Base-by-base conservation (phyloP, 2,113 vertebrate genomes). In the Regulus satrapa region DNA sequence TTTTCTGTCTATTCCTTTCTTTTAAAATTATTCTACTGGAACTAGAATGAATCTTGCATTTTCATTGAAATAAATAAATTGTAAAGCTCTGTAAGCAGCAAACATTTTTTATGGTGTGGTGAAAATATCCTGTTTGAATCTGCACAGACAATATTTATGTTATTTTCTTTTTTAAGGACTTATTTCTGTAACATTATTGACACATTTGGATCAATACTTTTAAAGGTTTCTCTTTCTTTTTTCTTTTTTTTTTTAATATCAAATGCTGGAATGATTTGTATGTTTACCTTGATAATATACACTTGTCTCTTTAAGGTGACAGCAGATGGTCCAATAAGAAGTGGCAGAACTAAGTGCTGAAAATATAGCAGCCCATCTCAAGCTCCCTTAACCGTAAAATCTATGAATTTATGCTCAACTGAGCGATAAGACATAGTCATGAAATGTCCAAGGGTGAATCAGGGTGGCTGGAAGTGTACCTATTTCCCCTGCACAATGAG, bases 341-440 rank as follows among this genome's bases (percentile, higher is more conserved):
- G 98, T 88, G 83, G 92, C 97, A 98, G 97, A 98, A 98, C 98
- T 97, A 97, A 98, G 98, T 97, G 95, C 98, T 98, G 96, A 98
- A 98, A 98, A 97, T 97, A 97, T 96, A 94, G 98, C 97, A 98
- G 98, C 98, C 98, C 98, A 98, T 99, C 98, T 99, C 98, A 98
- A 97, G 98, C 98, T 99, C 98, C 97, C 95, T 98, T 98, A 99
- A 99, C 98, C 98, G 68, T 98, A 99, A 99, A 99, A 99, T 99
- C 98, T 98, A 98, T 98, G 98, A 98, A 98, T 99, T 99, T 98
- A 98, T 98, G 98, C 98, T 99, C 98, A 97, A 97, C 80, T 91
- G 98, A 98, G 97, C 93, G 40, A 97, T 96, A 94, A 97, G 97
- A 97, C 97, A 94, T 91, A 95, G 96, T 96, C 97, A 97, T 92